A percentile compares a stretch with the other conserved stretches of the same genome.
Evolutionary conservation across 2,888 invertebrate species (phyloP).

Genomic region (Meloe dianella): DNA sequence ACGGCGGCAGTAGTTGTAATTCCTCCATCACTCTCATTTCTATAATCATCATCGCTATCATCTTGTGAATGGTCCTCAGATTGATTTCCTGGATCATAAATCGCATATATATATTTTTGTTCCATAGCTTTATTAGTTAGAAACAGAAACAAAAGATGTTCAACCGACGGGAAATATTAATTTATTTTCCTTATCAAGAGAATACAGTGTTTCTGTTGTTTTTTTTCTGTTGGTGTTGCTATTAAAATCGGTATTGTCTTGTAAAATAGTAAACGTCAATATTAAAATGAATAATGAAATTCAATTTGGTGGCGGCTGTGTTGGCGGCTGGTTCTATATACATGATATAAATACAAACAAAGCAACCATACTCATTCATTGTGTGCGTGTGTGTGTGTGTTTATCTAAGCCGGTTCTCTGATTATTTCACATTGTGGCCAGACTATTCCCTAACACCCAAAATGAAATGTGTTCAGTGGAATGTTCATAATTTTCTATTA

Average conservation of each 20-base stretch:
- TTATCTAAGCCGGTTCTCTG: slow-evolving; percentile 31
- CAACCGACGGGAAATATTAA: slow-evolving; percentile 1
- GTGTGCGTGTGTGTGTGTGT: too few species aligned
- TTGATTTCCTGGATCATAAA: background rate
- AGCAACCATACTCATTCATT: slow-evolving; percentile 15
- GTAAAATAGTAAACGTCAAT: slow-evolving; percentile 34
- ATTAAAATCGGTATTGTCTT: slow-evolving; percentile 29
- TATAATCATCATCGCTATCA: too few species aligned
- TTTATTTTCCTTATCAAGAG: background rate
- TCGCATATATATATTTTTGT: background rate
- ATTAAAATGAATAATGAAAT: slow-evolving; percentile 39
- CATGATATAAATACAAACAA: slow-evolving; percentile 25
- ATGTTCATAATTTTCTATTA: slow-evolving; percentile 26
- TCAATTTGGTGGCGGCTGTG: slow-evolving; percentile 31
- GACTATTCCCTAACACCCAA: slow-evolving; percentile 16
- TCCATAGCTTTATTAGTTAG: background rate
- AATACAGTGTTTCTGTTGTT: background rate
- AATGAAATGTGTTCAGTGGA: slow-evolving; percentile 27
- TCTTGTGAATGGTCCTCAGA: too few species aligned
- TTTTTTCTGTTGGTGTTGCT: background rate
- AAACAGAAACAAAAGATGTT: slow-evolving; percentile 2
- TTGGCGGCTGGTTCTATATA: background rate
- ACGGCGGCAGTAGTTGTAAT: background rate
- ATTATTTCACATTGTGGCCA: slow-evolving; percentile 33
- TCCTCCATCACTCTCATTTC: too few species aligned